Evolutionary conservation across 1,140 invertebrate species (phyloP), one percentile per base, ranked within the genome.

Genomic region (Drosophila sulfurigaster): DNA sequence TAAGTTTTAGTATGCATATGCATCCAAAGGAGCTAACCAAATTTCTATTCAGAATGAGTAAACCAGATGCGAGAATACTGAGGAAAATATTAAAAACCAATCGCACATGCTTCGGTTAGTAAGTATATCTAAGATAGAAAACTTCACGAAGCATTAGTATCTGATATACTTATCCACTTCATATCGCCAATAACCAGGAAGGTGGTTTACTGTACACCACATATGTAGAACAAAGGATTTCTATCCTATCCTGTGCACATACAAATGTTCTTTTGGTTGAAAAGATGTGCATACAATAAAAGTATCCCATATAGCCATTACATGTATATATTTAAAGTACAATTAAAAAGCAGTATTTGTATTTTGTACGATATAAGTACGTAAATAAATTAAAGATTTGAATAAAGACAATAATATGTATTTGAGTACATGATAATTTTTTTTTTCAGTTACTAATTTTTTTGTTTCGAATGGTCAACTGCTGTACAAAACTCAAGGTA

Each of bases 401-500:
- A 70, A 70, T 75, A 63, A 63, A 57, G 72, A 70, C 51, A 75
- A 45, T 62, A 69, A 63, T 75, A 51, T 76, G 60, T 81, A 63
- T 82, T 86, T 76, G 79, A 82, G 79, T 86, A 85, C 82, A 72
- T 86, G 82, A 74, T 80, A 79, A 79, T 77, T 69, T 81, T 87
- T 87, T 76, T 69, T 81, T 87, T 87, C 60, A 74, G 57, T 81
- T 81, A 72, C 70, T 79, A 74, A 54, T 35, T 48, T 46, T 38
- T 38, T 38, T 38, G 35, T 38, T 38, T 74, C 51, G 67, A 80
- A 80, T 83, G 79, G 80, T 81, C 82, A 82, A 79, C 83, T 82
- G 72, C 82, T 86, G 83, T 86, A 86, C 82, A 86, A 82, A 81
- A 77, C 73, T 82, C 38, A 65, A 65, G 57, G 62, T 46, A 65